Base-by-base conservation (phyloP, 2,113 vertebrate species). In the Periophthalmus modestus region DNA sequence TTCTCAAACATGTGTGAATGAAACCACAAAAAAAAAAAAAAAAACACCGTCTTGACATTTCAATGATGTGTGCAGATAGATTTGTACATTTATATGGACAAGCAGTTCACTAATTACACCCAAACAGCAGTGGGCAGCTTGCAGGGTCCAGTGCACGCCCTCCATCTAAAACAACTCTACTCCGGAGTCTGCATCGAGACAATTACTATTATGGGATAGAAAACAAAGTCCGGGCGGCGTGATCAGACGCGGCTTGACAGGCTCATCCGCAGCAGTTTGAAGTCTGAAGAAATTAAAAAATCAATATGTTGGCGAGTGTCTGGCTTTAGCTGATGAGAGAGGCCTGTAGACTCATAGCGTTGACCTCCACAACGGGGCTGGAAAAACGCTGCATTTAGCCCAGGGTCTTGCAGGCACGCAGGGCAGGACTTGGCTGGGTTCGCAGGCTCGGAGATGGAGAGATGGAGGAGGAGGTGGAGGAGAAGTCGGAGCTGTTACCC, bases 271-370 rank as follows among this genome's bases (percentile, higher is more conserved):
- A 19, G 34, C 24, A 76, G 70, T 68, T 13, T 68, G 7, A 75
- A 73, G 66, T 70, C 68, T 71, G 48, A 74, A 52, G 62, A 72
- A 79, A 77, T 76, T 33, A 14, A 69, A 74, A 82, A 85, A 79
- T 79, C 83, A 77, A 82, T 82, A 79, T 57, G 23, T 33, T 68
- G 43, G 69, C 73, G 71, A 19, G 67, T 67, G 67, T 59, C 10
- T 57, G 63, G 21, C 67, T 68, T 43, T 58, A 73, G 52, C 68
- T 73, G 62, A 77, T 71, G 39, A 55, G 68, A 61, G 71, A 68
- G 66, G 47, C 73, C 62, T 33, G 28, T 19, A 43, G 79, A 66
- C 69, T 61, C 69, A 18, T n/a, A 43, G 15, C 5, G 10, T 0
- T 75, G 82, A 78, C 67, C 71, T 48, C 52, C 39, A n/a, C 46